Evolutionary conservation across 1,140 invertebrate species (phyloP), one percentile per base, ranked within the genome.

Genomic region (Xylocopa sonorina): DNA sequence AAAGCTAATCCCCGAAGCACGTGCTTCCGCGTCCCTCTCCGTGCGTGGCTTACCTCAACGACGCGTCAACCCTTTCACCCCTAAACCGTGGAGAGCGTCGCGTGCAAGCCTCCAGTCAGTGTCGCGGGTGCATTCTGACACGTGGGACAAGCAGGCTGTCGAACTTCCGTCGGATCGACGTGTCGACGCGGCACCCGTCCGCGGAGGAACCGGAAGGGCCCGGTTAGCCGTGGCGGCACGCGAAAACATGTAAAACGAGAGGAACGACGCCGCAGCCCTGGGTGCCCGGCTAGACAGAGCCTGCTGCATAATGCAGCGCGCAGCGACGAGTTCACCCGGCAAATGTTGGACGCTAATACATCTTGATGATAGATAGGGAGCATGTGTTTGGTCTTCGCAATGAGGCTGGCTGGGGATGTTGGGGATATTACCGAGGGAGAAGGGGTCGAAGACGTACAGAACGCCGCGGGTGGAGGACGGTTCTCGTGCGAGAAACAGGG

Each of bases 341-440:
- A 89, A 93, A 92, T 91, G 91, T 90, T 90, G 89, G 88, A 89
- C 89, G 91, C 90, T 92, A 92, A 92, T 93, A 92, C 89, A 92
- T 92, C 92, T 92, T 90, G 90, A 92, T 92, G 91, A 92, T 92
- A 91, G 91, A 92, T 92, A 92, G 91, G 87, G 88, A 89, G 90
- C 90, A 90, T 92, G 91, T 90, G 90, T 93, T 92, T 89, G 87
- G 89, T 92, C 90, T 92, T 89, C 83, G 88, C 90, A 91, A 91
- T 92, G 90, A 91, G 88, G 84, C 84, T 82, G 86, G 64, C 51
- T n/a, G 82, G 82, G 88, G 87, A 88, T 83, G 80, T 58, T 58
- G 82, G 83, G 84, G 79, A 86, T 87, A 85, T 85, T 82, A 80
- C 73, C n/a, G n/a, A 57, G 50, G 69, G 72, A 64, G 41, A 69